Base-by-base conservation (phyloP, 35 echinoderm and acorn worm genomes). In the Heliocidaris erythrogramma region DNA sequence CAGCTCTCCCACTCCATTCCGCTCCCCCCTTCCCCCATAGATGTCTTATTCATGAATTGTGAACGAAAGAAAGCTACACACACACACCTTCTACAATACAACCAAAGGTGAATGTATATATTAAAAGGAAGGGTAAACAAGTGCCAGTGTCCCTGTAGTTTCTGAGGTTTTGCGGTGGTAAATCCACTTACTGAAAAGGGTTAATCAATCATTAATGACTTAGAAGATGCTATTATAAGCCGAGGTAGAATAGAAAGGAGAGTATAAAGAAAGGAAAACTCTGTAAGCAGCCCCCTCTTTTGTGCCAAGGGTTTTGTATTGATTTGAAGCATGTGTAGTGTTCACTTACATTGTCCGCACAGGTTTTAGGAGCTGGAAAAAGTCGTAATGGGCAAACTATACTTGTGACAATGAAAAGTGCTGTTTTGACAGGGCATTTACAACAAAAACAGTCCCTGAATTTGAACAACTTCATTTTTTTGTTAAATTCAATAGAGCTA, bases 121-220 rank as follows among this genome's bases (percentile, higher is more conserved):
- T 78, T 24, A 78, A 78, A 78, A 78, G 65, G 65, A 78, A 78
- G 65, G 65, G 65, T 78, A 78, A 78, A 78, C n/a, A n/a, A 21
- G 65, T 6, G 65, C 1, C 27, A n/a, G 65, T 21, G 27, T 78
- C 65, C 65, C 65, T n/a, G 27, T 27, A 78, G 65, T 78, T n/a
- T n/a, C 65, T 27, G 65, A 21, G 65, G 21, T 78, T 21, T 78
- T 78, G 65, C 65, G 6, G 21, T 7, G 27, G 21, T 78, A 78
- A 27, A 78, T 78, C 65, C 65, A 78, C 65, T 78, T n/a, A 78
- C 18, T 27, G 65, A 78, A 78, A 78, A 24, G 27, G 27, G 65
- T 7, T 78, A 78, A 78, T 78, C 65, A n/a, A 78, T 78, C n/a
- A 78, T 78, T 78, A 78, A 78, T 21, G 65, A 78, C 8, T 16